phyloP scores from a whole-genome alignment of 2,888 invertebrate genomes.

The Neria commutata region DNA sequence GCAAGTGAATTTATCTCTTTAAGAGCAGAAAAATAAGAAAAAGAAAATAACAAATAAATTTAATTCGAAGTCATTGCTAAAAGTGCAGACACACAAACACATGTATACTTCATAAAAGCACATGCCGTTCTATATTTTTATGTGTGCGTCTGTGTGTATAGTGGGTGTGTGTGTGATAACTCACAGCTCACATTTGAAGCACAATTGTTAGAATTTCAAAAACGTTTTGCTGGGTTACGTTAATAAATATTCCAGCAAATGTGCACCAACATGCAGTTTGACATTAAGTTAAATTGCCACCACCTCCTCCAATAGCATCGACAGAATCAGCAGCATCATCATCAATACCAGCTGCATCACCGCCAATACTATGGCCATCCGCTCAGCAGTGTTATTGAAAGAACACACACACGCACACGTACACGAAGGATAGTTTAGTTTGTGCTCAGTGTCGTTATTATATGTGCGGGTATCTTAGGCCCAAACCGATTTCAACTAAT shows the following conservation, averaged over 20 bases:
- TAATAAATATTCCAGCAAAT: slow-evolving; percentile 6
- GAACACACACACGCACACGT: neutral
- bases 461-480: neutral
- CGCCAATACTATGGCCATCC: neutral
- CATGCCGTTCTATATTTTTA: too few relatives aligned
- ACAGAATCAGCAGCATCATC: neutral
- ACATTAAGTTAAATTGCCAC: slow-evolving; percentile 17
- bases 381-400: neutral
- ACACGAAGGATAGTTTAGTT: too few relatives aligned
- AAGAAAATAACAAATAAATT: too few relatives aligned
- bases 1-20: too few relatives aligned
- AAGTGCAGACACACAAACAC: neutral
- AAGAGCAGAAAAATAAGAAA: too few relatives aligned
- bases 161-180: too few relatives aligned
- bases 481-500: neutral
- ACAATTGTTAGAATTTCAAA: neutral
- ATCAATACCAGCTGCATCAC: neutral
- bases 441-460: too few relatives aligned
- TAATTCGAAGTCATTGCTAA: too few relatives aligned
- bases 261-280: slow-evolving; percentile 11
- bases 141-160: neutral
- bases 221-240: too few relatives aligned
- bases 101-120: too few relatives aligned
- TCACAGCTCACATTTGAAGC: neutral
- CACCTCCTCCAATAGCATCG: too few relatives aligned